These are phyloP conservation scores for Myathropa florea DNA, from an alignment of 2,888 invertebrate species.

Conservation along the genomic window DNA sequence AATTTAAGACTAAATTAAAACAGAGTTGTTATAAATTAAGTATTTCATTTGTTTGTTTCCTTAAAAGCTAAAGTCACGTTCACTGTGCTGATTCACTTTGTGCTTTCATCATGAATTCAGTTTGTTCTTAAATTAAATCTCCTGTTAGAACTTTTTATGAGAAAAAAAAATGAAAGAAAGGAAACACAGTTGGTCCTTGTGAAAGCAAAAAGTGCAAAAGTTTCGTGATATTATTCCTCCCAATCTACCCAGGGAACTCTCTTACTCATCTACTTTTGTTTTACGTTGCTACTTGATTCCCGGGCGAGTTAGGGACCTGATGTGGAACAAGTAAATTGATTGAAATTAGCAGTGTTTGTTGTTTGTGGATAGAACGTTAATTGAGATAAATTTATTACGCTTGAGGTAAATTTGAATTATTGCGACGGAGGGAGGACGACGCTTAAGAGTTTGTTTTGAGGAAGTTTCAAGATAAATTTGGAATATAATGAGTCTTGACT, in stretches of 20 bases:
- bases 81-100: constrained; percentile 22
- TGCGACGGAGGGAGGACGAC: not conserved
- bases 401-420: constrained; percentile 10
- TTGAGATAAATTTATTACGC: constrained; percentile 11
- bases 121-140: constrained; percentile 10
- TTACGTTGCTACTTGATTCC: not conserved
- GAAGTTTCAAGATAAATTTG: not conserved
- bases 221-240: constrained; percentile 2
- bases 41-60: not conserved
- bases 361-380: constrained; percentile 11
- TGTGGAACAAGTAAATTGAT: constrained; percentile 62
- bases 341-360: constrained; percentile 67
- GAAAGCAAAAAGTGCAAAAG: constrained; percentile 53
- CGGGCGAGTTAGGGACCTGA: constrained; percentile 1
- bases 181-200: not conserved
- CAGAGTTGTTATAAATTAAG: not conserved
- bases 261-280: constrained; percentile 1
- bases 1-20: constrained; percentile 34
- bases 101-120: constrained; percentile 11
- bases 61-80: not conserved
- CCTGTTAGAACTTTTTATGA: not conserved
- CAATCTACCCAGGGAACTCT: not conserved
- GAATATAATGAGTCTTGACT: not conserved
- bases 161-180: no score
- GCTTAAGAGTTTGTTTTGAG: constrained; percentile 4